phyloP scores from a whole-genome alignment of 2,797 vertebrate genomes.

The Gouania willdenowi region DNA sequence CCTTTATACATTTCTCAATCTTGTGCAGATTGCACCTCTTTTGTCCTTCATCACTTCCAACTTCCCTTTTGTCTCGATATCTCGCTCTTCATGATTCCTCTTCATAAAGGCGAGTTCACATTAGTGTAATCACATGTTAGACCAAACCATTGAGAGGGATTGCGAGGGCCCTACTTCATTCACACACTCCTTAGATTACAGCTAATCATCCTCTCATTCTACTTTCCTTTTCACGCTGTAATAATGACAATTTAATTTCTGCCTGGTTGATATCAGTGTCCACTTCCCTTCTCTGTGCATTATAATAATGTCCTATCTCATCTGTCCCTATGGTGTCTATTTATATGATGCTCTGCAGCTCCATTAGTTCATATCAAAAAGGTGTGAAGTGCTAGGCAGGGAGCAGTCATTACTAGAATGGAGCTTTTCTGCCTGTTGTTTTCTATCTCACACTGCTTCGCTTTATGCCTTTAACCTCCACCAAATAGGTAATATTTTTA shows the following conservation, averaged over 20 bases:
- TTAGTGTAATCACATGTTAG: constrained; percentile 48
- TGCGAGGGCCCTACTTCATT: constrained; percentile 30
- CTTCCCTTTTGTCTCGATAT: constrained; percentile 21
- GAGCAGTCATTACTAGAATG: constrained; percentile 16
- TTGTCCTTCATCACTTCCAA: constrained; percentile 4
- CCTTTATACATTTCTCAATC: not conserved
- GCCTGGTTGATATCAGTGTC: constrained; percentile 18
- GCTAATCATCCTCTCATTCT: constrained; percentile 53
- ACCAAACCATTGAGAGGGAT: constrained; percentile 34
- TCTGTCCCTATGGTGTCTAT: constrained; percentile 25
- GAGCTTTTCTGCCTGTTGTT: constrained; percentile 18
- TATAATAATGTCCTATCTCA: constrained; percentile 12
- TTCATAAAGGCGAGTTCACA: constrained; percentile 19
- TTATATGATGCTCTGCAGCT: constrained; percentile 39
- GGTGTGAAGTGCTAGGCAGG: constrained; percentile 34
- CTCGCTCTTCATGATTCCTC: constrained; percentile 9
- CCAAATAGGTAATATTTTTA: too few species aligned
- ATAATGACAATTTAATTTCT: constrained; percentile 39
- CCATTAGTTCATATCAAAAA: constrained; percentile 41
- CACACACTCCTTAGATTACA: constrained; percentile 43
- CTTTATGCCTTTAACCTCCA: too few species aligned
- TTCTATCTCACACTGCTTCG: constrained; percentile 23
- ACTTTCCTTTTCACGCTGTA: constrained; percentile 40
- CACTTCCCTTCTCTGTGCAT: not conserved
- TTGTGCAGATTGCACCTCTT: not conserved